phyloP scores from a whole-genome alignment of 2,113 vertebrate species.

The Malurus alboscapulatus region DNA sequence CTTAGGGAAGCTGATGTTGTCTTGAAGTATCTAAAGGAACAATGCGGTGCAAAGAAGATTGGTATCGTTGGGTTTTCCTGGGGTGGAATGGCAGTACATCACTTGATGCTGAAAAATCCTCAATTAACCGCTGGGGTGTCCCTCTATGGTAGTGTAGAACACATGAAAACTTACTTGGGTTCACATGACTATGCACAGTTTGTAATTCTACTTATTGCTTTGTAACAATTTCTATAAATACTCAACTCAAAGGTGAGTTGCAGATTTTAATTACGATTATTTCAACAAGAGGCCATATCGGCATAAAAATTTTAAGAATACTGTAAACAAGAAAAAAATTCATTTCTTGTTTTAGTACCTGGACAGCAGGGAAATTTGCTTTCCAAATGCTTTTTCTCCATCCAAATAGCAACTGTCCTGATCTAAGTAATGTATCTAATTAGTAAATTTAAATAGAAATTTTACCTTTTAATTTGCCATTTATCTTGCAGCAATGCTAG shows the following conservation, averaged over 20 bases:
- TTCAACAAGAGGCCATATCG: neutral
- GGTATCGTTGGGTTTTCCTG: constrained; percentile 92
- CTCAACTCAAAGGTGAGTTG: neutral
- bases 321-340: neutral
- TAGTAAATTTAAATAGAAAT: neutral
- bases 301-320: neutral
- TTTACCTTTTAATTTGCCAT: neutral
- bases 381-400: neutral
- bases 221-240: neutral
- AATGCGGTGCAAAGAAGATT: constrained; percentile 76
- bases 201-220: neutral
- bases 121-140: constrained; percentile 87
- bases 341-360: neutral
- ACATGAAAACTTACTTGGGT: neutral
- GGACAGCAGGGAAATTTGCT: neutral
- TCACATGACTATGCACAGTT: neutral
- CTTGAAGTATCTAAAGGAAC: constrained; percentile 82
- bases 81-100: constrained; percentile 87
- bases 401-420: neutral
- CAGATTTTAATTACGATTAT: neutral
- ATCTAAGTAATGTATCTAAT: neutral
- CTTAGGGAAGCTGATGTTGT: constrained; percentile 83
- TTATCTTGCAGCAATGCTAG: neutral
- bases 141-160: constrained; percentile 81
- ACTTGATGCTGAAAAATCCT: constrained; percentile 81